Evolutionary conservation across 2,113 vertebrate genomes (phyloP).

Genomic region (Eolophus roseicapilla): DNA sequence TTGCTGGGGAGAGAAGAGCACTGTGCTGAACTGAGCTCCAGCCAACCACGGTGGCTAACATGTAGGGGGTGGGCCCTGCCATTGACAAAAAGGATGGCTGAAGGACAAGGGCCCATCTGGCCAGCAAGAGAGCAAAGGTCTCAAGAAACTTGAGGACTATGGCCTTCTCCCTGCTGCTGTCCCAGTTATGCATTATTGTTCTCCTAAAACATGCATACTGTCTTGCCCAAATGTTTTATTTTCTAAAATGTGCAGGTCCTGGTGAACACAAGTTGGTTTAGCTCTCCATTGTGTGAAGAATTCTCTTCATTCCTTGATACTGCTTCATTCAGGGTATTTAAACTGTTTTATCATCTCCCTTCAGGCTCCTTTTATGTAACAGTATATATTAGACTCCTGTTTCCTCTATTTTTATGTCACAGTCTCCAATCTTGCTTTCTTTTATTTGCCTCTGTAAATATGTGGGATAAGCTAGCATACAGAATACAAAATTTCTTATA

Average conservation of each 20-base stretch:
- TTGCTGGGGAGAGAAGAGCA: not conserved
- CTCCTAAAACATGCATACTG: not conserved
- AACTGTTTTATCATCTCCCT: slow-evolving; percentile 35
- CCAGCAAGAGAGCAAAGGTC: not conserved
- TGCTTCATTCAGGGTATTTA: slow-evolving; percentile 31
- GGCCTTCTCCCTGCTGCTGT: not conserved
- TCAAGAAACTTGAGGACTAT: not conserved
- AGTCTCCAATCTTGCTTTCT: slow-evolving; percentile 12
- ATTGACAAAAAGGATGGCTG: not conserved
- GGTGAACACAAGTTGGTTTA: not conserved
- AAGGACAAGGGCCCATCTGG: not conserved
- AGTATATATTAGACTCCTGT: slow-evolving; percentile 1
- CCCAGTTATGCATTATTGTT: not conserved
- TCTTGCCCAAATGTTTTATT: not conserved
- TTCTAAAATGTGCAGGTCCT: not conserved
- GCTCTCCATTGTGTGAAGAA: not conserved
- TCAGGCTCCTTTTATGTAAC: slow-evolving; percentile 57
- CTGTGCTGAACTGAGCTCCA: not conserved
- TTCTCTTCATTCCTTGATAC: not conserved
- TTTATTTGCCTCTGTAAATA: slow-evolving; percentile 48
- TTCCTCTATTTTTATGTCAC: slow-evolving; percentile 28
- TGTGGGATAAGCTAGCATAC: not conserved
- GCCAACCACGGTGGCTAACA: accelerated
- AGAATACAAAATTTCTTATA: not conserved
- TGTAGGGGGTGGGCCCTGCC: accelerated